phyloP scores from a whole-genome alignment of 2,888 invertebrate species.

The Tiliacea citrago region DNA sequence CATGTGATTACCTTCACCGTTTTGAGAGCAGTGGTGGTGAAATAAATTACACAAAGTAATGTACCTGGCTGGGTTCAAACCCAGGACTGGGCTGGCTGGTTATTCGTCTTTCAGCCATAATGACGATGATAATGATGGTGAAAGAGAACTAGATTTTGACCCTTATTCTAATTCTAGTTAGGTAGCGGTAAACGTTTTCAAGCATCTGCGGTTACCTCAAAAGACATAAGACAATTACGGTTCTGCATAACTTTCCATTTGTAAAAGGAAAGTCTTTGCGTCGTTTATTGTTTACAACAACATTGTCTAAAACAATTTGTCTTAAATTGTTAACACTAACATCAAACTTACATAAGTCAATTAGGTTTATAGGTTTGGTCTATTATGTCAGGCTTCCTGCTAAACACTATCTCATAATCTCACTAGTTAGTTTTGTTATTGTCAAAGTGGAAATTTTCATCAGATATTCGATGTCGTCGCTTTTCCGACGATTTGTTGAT shows the following conservation, averaged over 20 bases:
- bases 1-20: too few relatives aligned
- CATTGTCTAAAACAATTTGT: constrained; percentile 2
- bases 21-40: background rate
- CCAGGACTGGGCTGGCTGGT: background rate
- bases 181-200: background rate
- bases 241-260: constrained; percentile 26
- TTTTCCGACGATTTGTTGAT: background rate
- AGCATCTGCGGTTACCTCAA: constrained; percentile 4
- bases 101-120: too few relatives aligned
- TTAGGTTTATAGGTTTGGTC: background rate
- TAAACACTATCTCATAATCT: background rate
- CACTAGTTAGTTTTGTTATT: background rate
- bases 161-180: background rate
- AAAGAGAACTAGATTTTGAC: background rate
- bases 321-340: background rate
- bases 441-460: background rate
- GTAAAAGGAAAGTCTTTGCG: constrained; percentile 21
- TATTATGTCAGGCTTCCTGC: background rate
- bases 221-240: background rate
- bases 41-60: background rate
- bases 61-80: background rate
- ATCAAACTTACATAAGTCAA: background rate
- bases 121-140: background rate
- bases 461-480: too few relatives aligned
- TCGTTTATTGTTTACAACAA: constrained; percentile 8